Percentiles rank a stretch among this genome's conserved stretches.
These are phyloP conservation scores for Ceratotherium simum DNA, from an alignment of 2,113 vertebrate genomes.

Conservation along the genomic window DNA sequence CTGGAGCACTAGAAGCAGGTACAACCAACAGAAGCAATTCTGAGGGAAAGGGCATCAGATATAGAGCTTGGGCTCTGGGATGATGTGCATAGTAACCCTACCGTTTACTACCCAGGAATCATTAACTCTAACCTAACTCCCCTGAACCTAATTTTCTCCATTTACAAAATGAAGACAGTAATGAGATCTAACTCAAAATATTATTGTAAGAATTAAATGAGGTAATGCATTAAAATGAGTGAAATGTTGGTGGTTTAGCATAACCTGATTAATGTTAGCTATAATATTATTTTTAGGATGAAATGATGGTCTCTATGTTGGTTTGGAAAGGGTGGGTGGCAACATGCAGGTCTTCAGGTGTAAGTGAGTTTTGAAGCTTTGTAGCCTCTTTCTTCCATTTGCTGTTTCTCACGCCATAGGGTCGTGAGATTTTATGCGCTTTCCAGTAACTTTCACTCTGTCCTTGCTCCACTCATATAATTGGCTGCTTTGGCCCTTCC, in stretches of 20 bases:
- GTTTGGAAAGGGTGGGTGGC: neutral
- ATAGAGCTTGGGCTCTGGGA: no score
- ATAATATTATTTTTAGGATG: neutral
- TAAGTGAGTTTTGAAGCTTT: neutral
- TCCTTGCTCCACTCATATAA: neutral
- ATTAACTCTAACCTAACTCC: neutral
- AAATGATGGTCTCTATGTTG: neutral
- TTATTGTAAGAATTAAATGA: neutral
- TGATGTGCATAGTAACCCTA: neutral
- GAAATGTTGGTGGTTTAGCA: neutral
- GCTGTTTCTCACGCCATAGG: fast-evolving
- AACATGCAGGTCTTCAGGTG: neutral
- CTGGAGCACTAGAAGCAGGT: fast-evolving
- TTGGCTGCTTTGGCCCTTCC: fast-evolving
- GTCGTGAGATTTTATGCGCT: neutral
- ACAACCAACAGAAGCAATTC: neutral
- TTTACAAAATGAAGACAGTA: neutral
- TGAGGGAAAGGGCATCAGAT: neutral
- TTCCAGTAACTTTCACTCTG: neutral
- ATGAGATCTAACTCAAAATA: neutral
- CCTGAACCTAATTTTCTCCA: neutral
- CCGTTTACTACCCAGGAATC: neutral
- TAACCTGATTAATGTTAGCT: neutral
- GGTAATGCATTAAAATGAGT: neutral
- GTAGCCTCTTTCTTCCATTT: neutral